Percentiles rank a stretch among this genome's conserved stretches.
Evolutionary conservation across 2,888 invertebrate species (phyloP).

Genomic region (Nasonovia ribisnigri): DNA sequence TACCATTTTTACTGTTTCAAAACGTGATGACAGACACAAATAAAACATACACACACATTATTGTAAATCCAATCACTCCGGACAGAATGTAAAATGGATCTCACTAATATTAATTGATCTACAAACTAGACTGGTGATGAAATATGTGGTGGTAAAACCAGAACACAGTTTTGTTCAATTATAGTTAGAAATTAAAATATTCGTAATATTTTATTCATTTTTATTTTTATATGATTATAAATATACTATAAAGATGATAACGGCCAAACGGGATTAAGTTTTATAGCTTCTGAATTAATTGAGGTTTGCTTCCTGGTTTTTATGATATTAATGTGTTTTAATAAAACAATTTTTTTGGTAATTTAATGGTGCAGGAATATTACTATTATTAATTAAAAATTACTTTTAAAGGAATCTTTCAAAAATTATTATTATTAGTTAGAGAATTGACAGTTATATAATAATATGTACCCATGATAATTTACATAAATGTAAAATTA

Average conservation of each 20-base stretch:
- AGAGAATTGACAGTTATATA: background rate
- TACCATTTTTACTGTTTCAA: background rate
- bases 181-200: background rate
- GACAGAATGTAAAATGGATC: background rate
- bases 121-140: background rate
- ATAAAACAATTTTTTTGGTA: background rate
- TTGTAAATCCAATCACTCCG: background rate
- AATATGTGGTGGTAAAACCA: background rate
- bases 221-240: background rate
- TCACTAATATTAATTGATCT: slow-evolving; percentile 1
- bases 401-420: background rate
- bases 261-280: background rate
- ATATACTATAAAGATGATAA: background rate
- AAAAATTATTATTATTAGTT: background rate
- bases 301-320: background rate
- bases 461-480: background rate
- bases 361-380: background rate
- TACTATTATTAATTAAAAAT: too few relatives aligned
- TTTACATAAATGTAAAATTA: background rate
- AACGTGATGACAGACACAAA: too few relatives aligned
- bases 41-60: background rate
- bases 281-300: background rate
- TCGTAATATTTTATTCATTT: background rate
- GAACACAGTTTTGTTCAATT: background rate
- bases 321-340: background rate